These are phyloP conservation scores for Argyresthia albistria DNA, from an alignment of 2,888 invertebrate species.

Conservation along the genomic window DNA sequence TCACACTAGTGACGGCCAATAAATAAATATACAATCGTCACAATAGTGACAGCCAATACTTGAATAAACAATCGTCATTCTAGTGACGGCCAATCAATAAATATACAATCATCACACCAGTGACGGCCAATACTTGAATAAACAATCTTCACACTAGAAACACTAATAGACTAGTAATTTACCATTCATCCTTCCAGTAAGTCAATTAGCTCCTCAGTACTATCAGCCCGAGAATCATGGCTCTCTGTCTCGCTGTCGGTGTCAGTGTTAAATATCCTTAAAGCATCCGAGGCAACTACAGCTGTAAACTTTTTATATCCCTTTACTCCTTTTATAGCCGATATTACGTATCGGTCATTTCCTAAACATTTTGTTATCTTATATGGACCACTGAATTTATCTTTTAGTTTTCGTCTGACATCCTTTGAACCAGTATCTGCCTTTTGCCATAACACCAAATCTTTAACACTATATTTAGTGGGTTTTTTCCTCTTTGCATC, in stretches of 20 bases:
- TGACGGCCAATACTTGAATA: too few species aligned
- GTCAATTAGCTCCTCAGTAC: neutral
- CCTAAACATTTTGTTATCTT: neutral
- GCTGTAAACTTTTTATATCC: neutral
- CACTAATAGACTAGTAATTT: too few species aligned
- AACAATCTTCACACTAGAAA: too few species aligned
- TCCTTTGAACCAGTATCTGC: neutral
- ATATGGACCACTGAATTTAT: neutral
- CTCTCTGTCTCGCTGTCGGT: neutral
- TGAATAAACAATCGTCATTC: too few species aligned
- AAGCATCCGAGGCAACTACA: neutral
- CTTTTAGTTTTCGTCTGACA: neutral
- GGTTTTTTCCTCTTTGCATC: neutral
- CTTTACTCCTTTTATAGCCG: too few species aligned
- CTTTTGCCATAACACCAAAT: neutral
- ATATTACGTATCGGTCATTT: too few species aligned
- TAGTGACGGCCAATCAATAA: too few species aligned
- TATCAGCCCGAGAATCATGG: neutral
- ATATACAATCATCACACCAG: too few species aligned
- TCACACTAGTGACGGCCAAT: too few species aligned
- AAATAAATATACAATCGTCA: too few species aligned
- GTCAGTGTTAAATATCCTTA: neutral
- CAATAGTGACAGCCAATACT: too few species aligned
- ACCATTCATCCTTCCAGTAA: too few species aligned
- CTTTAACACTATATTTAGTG: neutral